These are phyloP conservation scores for Ariopsis seemanni DNA, from an alignment of 2,113 vertebrate genomes.

Conservation along the genomic window DNA sequence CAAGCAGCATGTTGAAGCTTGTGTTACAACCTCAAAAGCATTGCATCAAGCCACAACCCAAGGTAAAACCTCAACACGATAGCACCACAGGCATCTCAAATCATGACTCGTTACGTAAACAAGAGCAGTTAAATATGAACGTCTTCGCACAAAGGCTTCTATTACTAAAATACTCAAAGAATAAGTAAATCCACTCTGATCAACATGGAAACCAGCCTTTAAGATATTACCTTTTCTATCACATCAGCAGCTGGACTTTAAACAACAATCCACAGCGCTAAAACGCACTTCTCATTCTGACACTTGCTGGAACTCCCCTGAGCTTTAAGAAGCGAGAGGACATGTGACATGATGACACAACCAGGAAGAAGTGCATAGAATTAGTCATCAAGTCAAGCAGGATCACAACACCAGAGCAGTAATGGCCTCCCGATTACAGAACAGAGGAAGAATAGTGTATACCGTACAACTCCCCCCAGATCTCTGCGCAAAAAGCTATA, in stretches of 20 bases:
- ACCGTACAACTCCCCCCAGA: no score
- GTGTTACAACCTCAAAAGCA: background rate
- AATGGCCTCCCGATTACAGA: background rate
- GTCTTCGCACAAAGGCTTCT: no score
- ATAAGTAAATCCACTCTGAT: background rate
- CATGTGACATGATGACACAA: conserved; percentile 67
- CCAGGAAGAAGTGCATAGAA: conserved; percentile 63
- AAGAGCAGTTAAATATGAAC: background rate
- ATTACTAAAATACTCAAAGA: no score
- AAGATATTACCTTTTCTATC: background rate
- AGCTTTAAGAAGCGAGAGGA: conserved; percentile 32
- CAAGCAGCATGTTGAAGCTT: background rate
- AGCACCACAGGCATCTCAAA: background rate
- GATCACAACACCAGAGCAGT: conserved; percentile 48
- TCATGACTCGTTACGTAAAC: background rate
- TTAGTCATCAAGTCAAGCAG: conserved; percentile 27
- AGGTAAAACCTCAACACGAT: no score
- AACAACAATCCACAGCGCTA: background rate
- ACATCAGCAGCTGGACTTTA: background rate
- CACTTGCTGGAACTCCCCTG: conserved; percentile 55
- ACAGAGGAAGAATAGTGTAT: background rate
- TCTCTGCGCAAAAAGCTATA: no score
- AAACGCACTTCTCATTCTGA: background rate
- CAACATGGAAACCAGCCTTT: background rate
- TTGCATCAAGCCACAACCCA: background rate